These are phyloP conservation scores for Polyommatus icarus DNA, from an alignment of 2,888 invertebrate species.

Conservation along the genomic window DNA sequence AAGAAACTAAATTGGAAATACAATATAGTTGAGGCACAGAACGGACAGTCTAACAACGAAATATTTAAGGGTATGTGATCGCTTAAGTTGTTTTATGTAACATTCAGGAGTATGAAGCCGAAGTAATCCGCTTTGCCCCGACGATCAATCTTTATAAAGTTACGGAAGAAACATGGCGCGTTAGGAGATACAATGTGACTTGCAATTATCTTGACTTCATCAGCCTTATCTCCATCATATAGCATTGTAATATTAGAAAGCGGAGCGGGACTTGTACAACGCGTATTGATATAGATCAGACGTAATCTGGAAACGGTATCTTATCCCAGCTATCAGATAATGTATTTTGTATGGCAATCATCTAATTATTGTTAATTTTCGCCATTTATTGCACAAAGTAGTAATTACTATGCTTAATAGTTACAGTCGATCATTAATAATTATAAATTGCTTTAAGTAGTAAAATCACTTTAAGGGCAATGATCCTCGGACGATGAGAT, in stretches of 20 bases:
- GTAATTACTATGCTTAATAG: not conserved
- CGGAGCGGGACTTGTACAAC: not conserved
- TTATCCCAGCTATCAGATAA: conserved; percentile 7
- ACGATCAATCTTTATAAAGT: conserved; percentile 19
- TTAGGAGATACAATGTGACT: not conserved
- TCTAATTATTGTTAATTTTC: conserved; percentile 13
- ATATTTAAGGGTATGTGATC: not conserved
- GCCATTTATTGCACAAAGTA: not conserved
- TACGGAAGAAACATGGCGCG: conserved; percentile 9
- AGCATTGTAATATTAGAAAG: conserved; percentile 26
- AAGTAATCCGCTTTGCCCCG: not conserved
- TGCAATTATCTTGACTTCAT: conserved; percentile 17
- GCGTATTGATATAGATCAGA: not conserved
- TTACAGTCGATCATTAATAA: not conserved
- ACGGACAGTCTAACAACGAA: not conserved
- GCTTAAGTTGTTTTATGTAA: not conserved
- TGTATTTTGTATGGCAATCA: conserved; percentile 21
- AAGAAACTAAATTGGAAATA: not conserved
- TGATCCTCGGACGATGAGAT: not conserved
- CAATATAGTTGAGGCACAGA: not conserved
- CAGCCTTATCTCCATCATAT: conserved; percentile 10
- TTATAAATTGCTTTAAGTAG: not conserved
- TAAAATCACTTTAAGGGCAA: not conserved
- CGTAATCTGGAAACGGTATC: conserved; percentile 1
- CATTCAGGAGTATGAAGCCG: not conserved